Evolutionary conservation across 2,113 vertebrate genomes (phyloP).

Genomic region (Neodontobutis hainanensis): DNA sequence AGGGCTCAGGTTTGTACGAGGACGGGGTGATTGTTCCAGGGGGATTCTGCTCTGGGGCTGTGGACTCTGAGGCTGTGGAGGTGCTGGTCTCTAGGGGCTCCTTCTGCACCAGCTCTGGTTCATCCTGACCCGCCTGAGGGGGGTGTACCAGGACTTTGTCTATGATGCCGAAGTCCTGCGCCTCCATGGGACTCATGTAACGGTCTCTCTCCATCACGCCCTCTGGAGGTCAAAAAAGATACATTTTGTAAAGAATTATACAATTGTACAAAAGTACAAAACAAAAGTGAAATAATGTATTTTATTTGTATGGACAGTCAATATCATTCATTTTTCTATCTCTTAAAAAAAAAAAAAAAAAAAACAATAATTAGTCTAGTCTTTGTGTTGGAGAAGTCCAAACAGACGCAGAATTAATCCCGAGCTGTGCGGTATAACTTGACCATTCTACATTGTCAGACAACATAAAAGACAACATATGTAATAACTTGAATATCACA

Average conservation of each 20-base stretch:
- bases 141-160: conserved; percentile 91
- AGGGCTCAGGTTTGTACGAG: conserved; percentile 73
- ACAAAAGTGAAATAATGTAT: no score
- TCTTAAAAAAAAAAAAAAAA: no score
- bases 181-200: conserved; percentile 94
- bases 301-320: no score
- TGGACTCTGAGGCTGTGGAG: conserved; percentile 42
- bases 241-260: background rate
- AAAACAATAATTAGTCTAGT: no score
- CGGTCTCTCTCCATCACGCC: conserved; percentile 89
- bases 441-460: no score
- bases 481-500: no score
- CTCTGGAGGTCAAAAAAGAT: conserved; percentile 69
- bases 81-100: conserved; percentile 57
- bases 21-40: conserved; percentile 55
- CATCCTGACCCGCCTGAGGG: conserved; percentile 88
- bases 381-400: no score
- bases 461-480: no score
- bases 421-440: no score
- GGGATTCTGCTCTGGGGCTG: conserved; percentile 22
- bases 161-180: conserved; percentile 90
- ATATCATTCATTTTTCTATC: no score
- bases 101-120: conserved; percentile 87
- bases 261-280: no score
- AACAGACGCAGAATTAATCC: no score